Evolutionary conservation across 2,888 invertebrate genomes (phyloP).

Genomic region (Sarcophaga carnaria): DNA sequence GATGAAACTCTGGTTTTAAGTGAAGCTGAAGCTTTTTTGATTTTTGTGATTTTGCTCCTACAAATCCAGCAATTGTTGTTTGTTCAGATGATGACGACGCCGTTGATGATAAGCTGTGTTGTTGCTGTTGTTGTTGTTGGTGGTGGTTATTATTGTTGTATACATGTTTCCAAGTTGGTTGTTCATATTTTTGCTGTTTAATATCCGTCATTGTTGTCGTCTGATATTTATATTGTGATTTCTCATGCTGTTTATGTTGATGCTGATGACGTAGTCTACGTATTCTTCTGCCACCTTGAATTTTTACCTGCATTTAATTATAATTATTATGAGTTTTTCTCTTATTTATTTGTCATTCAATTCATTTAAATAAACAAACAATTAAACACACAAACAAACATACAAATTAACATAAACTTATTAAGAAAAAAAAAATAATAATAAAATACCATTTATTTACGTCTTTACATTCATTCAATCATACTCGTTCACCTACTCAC

Average conservation of each 20-base stretch:
- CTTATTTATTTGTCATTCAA: conserved; percentile 43
- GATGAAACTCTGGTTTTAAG: conserved; percentile 37
- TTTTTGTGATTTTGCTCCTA: conserved; percentile 53
- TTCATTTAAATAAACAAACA: conserved; percentile 30
- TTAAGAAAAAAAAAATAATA: neutral
- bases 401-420: conserved; percentile 28
- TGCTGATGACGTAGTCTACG: conserved; percentile 77
- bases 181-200: conserved; percentile 61
- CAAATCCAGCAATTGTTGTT: conserved; percentile 46
- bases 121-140: conserved; percentile 68
- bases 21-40: conserved; percentile 40
- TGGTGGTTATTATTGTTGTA: conserved; percentile 31
- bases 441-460: neutral
- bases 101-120: conserved; percentile 58
- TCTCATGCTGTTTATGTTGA: conserved; percentile 43
- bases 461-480: neutral
- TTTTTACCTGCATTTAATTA: conserved; percentile 77
- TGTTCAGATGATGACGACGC: conserved; percentile 46
- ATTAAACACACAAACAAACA: neutral
- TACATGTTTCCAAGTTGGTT: conserved; percentile 20
- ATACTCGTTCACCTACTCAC: conserved; percentile 70
- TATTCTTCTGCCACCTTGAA: conserved; percentile 81
- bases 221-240: conserved; percentile 72
- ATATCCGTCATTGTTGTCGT: conserved; percentile 62
- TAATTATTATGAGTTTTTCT: conserved; percentile 8